phyloP scores from a whole-genome alignment of 2,113 vertebrate species.

The Rhabdornis inornatus region DNA sequence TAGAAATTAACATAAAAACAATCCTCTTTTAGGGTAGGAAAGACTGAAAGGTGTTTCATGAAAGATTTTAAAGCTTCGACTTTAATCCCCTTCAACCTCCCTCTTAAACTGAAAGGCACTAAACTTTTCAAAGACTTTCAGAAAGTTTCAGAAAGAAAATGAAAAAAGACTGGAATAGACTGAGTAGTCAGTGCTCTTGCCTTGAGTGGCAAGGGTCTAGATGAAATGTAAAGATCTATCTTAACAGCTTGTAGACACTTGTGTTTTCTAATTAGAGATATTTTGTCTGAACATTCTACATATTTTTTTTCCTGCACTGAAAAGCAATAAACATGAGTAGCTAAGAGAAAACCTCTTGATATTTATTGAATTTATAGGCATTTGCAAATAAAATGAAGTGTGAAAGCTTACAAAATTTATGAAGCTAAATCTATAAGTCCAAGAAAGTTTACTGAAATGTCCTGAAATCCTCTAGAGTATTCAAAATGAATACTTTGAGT shows the following conservation, averaged over 20 bases:
- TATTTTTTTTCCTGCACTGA: background rate
- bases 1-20: background rate
- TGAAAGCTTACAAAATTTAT: background rate
- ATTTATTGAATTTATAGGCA: background rate
- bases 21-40: background rate
- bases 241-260: background rate
- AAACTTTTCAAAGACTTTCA: background rate
- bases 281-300: background rate
- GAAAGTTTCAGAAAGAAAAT: background rate
- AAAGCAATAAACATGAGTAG: background rate
- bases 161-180: background rate
- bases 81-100: background rate
- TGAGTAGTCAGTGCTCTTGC: background rate
- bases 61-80: background rate
- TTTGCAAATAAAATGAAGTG: background rate
- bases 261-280: background rate
- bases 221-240: background rate
- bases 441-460: background rate
- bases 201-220: background rate
- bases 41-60: accelerated
- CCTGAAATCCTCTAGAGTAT: background rate
- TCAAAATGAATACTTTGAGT: background rate
- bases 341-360: background rate
- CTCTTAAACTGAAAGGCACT: background rate
- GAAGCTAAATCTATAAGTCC: background rate